These are phyloP conservation scores for Myocastor coypus DNA, from an alignment of 2,113 vertebrate species.

Conservation along the genomic window DNA sequence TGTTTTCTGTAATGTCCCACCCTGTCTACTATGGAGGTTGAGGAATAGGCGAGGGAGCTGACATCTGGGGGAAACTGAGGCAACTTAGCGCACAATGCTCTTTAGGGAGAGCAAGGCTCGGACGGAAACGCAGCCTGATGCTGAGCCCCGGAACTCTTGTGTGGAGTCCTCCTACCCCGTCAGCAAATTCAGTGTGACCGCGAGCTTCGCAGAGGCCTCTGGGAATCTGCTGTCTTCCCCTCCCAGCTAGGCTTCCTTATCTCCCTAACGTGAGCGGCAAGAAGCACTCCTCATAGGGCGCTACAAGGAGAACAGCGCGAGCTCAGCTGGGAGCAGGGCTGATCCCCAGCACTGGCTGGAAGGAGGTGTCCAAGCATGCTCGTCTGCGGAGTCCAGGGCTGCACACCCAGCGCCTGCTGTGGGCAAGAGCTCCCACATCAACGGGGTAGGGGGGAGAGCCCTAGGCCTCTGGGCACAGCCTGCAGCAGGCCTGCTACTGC, in stretches of 20 bases:
- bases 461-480: neutral
- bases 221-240: neutral
- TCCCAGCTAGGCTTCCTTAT: neutral
- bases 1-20: neutral
- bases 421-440: accelerated
- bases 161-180: neutral
- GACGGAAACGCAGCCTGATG: neutral
- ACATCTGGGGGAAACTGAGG: neutral
- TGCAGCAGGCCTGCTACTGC: neutral
- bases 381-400: accelerated
- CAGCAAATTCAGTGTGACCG: neutral
- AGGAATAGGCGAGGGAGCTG: neutral
- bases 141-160: neutral
- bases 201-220: neutral
- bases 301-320: neutral
- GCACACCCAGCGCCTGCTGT: neutral
- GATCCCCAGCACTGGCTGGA: neutral
- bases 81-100: neutral
- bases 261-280: neutral
- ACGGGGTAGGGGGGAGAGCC: neutral
- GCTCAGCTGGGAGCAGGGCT: neutral
- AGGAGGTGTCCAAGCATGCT: neutral
- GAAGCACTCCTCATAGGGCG: neutral
- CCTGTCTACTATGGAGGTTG: neutral
- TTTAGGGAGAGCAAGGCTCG: too few relatives aligned